A percentile compares a stretch with the other conserved stretches of the same genome.
These are phyloP conservation scores for Heliconius ismenius DNA, from an alignment of 2,888 invertebrate genomes.

Conservation along the genomic window DNA sequence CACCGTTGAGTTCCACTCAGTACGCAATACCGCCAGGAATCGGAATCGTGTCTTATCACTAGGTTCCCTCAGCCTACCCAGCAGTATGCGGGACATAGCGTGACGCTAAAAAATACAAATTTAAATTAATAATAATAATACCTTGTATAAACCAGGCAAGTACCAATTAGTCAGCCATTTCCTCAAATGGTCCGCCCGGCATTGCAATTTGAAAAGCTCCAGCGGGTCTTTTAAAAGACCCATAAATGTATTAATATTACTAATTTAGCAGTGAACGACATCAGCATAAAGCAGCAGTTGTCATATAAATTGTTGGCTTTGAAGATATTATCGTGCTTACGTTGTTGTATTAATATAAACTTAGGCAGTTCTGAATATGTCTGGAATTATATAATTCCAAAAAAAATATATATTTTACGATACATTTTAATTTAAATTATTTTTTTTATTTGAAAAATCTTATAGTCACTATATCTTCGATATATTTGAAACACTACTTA, in stretches of 20 bases:
- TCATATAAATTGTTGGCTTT: slow-evolving; percentile 31
- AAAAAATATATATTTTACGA: too few species aligned
- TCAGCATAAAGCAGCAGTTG: slow-evolving; percentile 8
- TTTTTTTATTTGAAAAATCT: too few species aligned
- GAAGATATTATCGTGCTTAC: slow-evolving; percentile 16
- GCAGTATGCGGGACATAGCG: too few species aligned
- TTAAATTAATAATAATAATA: neutral
- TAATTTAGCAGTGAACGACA: slow-evolving; percentile 16
- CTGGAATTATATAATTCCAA: neutral
- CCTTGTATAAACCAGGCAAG: neutral
- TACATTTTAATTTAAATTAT: too few species aligned
- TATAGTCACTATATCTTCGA: too few species aligned
- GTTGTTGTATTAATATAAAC: neutral
- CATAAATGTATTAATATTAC: slow-evolving; percentile 8
- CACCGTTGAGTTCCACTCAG: too few species aligned
- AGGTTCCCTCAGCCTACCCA: too few species aligned
- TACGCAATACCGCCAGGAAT: too few species aligned
- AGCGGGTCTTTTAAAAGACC: neutral
- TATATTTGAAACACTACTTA: too few species aligned
- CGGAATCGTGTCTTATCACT: too few species aligned
- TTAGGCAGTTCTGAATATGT: neutral
- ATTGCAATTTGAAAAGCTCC: slow-evolving; percentile 16
- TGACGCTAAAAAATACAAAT: neutral
- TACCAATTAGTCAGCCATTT: slow-evolving; percentile 11
- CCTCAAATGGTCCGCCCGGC: neutral